Base-by-base conservation (phyloP, 2,797 vertebrate genomes). In the Eidolon dupreanum region DNA sequence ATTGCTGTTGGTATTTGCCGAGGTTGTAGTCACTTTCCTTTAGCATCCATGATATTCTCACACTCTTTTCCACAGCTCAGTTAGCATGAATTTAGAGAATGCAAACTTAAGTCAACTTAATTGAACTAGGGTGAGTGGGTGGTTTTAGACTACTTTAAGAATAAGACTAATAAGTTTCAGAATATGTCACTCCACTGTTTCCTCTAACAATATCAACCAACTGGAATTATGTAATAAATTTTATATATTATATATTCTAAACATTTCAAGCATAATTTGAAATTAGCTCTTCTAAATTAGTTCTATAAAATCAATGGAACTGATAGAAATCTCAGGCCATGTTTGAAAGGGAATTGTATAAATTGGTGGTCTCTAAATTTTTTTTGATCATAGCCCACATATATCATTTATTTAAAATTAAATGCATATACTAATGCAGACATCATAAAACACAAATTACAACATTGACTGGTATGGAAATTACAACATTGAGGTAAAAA, bases 131-230 rank as follows among this genome's bases (percentile, higher is more conserved):
- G 20, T 36, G 4, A 91, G 24, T 77, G 61, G 26, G 43, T 93
- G 24, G 46, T 43, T 94, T 94, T 71, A 86, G 82, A 91, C 15
- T 63, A 78, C 8, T 78, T 84, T 53, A 78, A 95, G 49, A 88
- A 33, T 26, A 85, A 75, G 3, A 92, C 74, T 51, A 89, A 49
- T 8, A 20, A 36, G 8, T 26, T 90, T 77, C 43, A 36, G 38
- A 86, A 63, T 70, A 59, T 46, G 17, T 12, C 16, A 46, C 36
- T 68, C 17, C 9, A 24, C 49, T 88, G 17, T 88, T 88, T 78
- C 7, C 26, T 88, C 22, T 85, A 83, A 68, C 1, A 74, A n/a
- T 33, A 53, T 31, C 31, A 89, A 49, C 26, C 17, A 92, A 31
- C 1, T 79, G 59, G 78, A 85, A 70, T 33, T 61, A 20, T 8